Percentiles rank a stretch among this genome's conserved stretches.
Conservation (phyloP, 2,797 vertebrate genomes). For the Notolabrus celidotus region DNA sequence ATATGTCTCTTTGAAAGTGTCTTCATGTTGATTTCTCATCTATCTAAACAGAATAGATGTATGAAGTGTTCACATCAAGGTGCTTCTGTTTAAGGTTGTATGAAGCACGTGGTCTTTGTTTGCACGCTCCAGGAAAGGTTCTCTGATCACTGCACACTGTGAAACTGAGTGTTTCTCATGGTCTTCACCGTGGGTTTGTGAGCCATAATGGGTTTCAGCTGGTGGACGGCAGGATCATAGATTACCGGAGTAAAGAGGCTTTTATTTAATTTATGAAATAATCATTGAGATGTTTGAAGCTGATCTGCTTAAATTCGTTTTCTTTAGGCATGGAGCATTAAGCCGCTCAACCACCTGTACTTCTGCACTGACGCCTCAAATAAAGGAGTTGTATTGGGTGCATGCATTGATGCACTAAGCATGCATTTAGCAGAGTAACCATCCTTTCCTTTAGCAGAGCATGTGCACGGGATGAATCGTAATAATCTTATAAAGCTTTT, state of each 20-base stretch:
- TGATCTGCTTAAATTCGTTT: constrained; percentile 6
- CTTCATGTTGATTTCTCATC: constrained; percentile 35
- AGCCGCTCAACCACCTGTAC: background rate
- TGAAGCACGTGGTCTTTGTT: constrained; percentile 2
- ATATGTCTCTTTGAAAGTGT: constrained; percentile 15
- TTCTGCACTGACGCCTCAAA: background rate
- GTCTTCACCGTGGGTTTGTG: background rate
- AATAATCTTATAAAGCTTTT: constrained; percentile 30
- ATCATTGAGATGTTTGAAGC: background rate
- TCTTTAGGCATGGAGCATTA: too few species aligned
- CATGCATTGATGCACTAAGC: constrained; percentile 23
- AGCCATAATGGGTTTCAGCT: background rate
- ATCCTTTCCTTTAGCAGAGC: constrained; percentile 12
- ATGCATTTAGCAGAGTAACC: constrained; percentile 25
- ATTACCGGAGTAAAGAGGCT: constrained; percentile 3
- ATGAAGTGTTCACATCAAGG: constrained; percentile 18
- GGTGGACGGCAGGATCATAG: constrained; percentile 1
- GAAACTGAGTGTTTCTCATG: constrained; percentile 18
- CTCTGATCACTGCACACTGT: constrained; percentile 34
- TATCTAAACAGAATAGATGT: background rate
- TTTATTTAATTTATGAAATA: constrained; percentile 6
- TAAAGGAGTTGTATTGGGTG: constrained; percentile 5
- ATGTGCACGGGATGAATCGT: constrained; percentile 26
- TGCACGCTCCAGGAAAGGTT: constrained; percentile 24
- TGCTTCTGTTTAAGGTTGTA: constrained; percentile 7